Percentiles rank a stretch among this genome's conserved stretches.
phyloP scores from a whole-genome alignment of 2,888 invertebrate species.

The Tetheella fluctuosa region DNA sequence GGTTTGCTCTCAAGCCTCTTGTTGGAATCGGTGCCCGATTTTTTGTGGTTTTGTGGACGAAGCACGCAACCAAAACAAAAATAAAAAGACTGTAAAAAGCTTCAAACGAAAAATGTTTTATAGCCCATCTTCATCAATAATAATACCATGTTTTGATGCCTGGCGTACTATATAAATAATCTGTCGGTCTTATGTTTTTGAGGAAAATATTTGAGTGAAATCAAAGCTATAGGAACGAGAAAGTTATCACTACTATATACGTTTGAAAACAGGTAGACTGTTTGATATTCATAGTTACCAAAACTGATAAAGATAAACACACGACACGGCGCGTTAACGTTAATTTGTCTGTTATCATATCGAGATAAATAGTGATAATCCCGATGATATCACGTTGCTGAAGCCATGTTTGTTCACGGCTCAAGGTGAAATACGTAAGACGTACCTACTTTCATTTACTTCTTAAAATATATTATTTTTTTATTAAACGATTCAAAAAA shows the following conservation, averaged over 20 bases:
- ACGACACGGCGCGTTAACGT: slow-evolving; percentile 48
- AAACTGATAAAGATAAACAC: slow-evolving; percentile 23
- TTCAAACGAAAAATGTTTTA: slow-evolving; percentile 1
- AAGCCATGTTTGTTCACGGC: slow-evolving; percentile 45
- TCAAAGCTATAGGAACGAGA: too few relatives aligned
- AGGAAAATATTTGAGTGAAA: not conserved
- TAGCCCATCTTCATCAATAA: not conserved
- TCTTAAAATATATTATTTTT: not conserved
- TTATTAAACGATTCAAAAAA: too few relatives aligned
- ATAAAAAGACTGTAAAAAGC: not conserved
- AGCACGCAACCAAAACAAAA: slow-evolving; percentile 20
- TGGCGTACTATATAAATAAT: not conserved
- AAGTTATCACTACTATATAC: not conserved
- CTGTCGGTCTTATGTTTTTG: not conserved
- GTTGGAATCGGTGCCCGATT: slow-evolving; percentile 25
- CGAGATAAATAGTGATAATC: slow-evolving; percentile 71
- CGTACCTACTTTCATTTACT: slow-evolving; percentile 13
- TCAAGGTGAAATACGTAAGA: slow-evolving; percentile 33
- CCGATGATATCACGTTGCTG: slow-evolving; percentile 59
- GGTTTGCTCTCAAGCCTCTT: slow-evolving; percentile 53
- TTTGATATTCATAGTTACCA: not conserved
- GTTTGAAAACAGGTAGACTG: not conserved
- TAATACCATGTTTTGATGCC: not conserved
- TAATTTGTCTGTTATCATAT: slow-evolving; percentile 62
- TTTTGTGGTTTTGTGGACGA: slow-evolving; percentile 31